phyloP scores from a whole-genome alignment of 2,888 invertebrate genomes.

The Tenthredo amoena region DNA sequence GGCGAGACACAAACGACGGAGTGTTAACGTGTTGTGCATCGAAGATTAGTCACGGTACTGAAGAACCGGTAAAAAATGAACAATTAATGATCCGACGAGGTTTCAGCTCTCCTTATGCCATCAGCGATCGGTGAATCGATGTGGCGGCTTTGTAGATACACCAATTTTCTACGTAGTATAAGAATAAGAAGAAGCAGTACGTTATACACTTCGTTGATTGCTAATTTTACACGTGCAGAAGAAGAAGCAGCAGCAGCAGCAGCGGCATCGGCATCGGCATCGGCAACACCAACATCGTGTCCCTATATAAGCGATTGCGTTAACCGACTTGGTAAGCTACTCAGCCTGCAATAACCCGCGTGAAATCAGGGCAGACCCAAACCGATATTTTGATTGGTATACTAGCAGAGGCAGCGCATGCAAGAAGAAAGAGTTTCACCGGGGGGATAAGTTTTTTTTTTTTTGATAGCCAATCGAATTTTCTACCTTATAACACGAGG shows the following conservation, averaged over 20 bases:
- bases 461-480: conserved; percentile 8
- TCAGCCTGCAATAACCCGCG: conserved; percentile 17
- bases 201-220: conserved; percentile 29
- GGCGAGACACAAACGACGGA: conserved; percentile 42
- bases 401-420: background rate
- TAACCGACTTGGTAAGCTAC: conserved; percentile 22
- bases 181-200: background rate
- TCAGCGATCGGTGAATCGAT: background rate
- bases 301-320: conserved; percentile 19
- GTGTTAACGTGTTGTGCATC: conserved; percentile 45
- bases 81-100: conserved; percentile 28
- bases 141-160: background rate
- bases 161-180: background rate
- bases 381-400: conserved; percentile 40
- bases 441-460: background rate
- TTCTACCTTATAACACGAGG: background rate
- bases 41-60: conserved; percentile 19
- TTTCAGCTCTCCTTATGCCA: background rate
- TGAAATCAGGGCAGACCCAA: conserved; percentile 40
- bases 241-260: background rate
- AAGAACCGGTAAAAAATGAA: conserved; percentile 27
- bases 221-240: conserved; percentile 42
- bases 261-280: background rate
- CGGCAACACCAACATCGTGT: too few relatives aligned
- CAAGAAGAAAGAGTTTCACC: background rate